phyloP scores from a whole-genome alignment of 2,888 invertebrate genomes.

The Hypomecis punctinalis region DNA sequence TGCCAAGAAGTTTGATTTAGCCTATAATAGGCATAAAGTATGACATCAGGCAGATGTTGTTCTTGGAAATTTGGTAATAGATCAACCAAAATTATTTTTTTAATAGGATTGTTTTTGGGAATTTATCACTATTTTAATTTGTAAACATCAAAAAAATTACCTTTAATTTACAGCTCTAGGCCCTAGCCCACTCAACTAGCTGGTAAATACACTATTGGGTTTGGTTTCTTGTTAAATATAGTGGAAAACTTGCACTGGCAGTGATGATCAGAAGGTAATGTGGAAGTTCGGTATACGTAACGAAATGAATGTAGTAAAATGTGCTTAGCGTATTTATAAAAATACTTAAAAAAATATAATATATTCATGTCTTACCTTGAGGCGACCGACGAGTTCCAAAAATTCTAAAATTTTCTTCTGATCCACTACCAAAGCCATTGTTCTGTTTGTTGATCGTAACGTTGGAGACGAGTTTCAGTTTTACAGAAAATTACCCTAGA shows the following conservation, averaged over 20 bases:
- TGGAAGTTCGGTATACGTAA: background rate
- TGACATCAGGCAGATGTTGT: too few relatives aligned
- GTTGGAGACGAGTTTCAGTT: background rate
- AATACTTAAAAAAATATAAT: background rate
- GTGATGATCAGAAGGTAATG: background rate
- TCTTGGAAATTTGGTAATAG: too few relatives aligned
- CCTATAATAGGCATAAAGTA: too few relatives aligned
- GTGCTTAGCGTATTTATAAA: background rate
- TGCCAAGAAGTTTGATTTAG: too few relatives aligned
- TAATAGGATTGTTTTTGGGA: background rate
- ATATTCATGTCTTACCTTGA: constrained; percentile 84
- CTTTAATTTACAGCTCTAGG: too few relatives aligned
- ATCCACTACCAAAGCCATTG: constrained; percentile 51
- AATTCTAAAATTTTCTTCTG: constrained; percentile 86
- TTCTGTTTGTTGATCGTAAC: background rate
- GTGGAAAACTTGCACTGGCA: too few relatives aligned
- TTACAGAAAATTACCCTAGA: background rate
- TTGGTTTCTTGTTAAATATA: too few relatives aligned
- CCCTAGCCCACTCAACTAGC: too few relatives aligned
- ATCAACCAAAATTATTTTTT: too few relatives aligned
- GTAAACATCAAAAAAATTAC: too few relatives aligned
- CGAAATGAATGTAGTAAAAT: background rate
- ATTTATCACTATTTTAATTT: too few relatives aligned
- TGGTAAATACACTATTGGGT: too few relatives aligned
- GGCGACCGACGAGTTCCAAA: constrained; percentile 88